phyloP scores from a whole-genome alignment of 2,113 vertebrate genomes.

The Thermophis baileyi region DNA sequence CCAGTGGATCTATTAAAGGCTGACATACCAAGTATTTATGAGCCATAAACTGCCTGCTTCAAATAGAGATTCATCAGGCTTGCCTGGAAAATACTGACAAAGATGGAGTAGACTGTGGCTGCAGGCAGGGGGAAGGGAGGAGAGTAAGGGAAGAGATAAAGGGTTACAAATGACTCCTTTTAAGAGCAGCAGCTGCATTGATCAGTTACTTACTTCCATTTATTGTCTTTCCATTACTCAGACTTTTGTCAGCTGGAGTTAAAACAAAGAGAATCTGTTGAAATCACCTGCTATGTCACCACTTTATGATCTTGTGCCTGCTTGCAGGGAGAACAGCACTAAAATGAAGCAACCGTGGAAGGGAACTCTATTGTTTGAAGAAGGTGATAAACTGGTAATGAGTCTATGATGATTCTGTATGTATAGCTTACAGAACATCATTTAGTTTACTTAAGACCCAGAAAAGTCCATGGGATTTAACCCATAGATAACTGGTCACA shows the following conservation, averaged over 20 bases:
- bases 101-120: slow-evolving; percentile 40
- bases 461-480: neutral
- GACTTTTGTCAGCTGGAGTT: slow-evolving; percentile 19
- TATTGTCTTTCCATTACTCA: neutral
- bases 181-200: slow-evolving; percentile 7
- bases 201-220: slow-evolving; percentile 5
- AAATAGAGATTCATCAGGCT: slow-evolving; percentile 57
- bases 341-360: neutral
- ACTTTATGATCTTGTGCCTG: neutral
- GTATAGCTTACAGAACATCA: neutral
- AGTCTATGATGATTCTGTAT: neutral
- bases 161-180: neutral
- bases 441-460: neutral
- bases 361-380: neutral
- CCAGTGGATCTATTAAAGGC: slow-evolving; percentile 59
- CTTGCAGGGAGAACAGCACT: neutral
- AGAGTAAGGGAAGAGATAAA: neutral
- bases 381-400: neutral
- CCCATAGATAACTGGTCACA: neutral
- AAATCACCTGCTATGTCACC: neutral
- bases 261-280: slow-evolving; percentile 44
- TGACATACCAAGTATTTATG: slow-evolving; percentile 69
- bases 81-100: slow-evolving; percentile 40
- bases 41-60: slow-evolving; percentile 56
- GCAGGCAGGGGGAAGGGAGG: fast-evolving